Evolutionary conservation across 2,888 invertebrate genomes (phyloP), one percentile per base, ranked within the genome.

Genomic region (Orchesella flavescens): DNA sequence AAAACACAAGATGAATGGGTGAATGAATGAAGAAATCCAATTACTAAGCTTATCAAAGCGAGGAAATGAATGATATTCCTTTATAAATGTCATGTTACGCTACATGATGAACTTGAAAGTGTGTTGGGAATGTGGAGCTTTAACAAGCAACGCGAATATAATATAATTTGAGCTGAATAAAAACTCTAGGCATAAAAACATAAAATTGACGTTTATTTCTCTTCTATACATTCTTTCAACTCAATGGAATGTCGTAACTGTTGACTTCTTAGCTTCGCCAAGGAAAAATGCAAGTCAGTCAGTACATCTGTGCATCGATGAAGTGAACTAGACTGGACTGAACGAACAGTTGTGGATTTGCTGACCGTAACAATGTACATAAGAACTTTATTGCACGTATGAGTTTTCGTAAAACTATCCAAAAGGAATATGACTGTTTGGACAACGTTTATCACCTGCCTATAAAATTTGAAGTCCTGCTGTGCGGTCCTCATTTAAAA

Each of bases 401-500:
- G 34, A 34, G 34, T 34, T 69, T 75, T 49, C 53, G n/a, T 63
- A 65, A 53, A 63, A 49, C 49, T 75, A 34, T 34, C 53, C 44
- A 75, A 65, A 34, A 46, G n/a, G 61, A 68, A 24, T 44, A 43
- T 49, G 44, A 65, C 49, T 80, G 44, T 80, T 80, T 80, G 73
- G 66, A 66, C 55, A 73, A 65, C 21, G 65, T 79, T 79, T 79
- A 78, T 78, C 71, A 71, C 49, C 57, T 53, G 43, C n/a, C 71
- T 61, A 78, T 77, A 77, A 77, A 78, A 78, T 57, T 76, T 63
- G 74, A 63, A 43, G 49, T 66, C 80, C 73, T 74, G 74, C 80
- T 80, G 80, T 74, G 80, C 44, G 80, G 80, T 74, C 80, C 80
- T 73, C 74, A 80, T 80, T 80, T 80, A 44, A 73, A 73, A 80